phyloP scores from a whole-genome alignment of 2,113 vertebrate species.

The Thomomys bottae region DNA sequence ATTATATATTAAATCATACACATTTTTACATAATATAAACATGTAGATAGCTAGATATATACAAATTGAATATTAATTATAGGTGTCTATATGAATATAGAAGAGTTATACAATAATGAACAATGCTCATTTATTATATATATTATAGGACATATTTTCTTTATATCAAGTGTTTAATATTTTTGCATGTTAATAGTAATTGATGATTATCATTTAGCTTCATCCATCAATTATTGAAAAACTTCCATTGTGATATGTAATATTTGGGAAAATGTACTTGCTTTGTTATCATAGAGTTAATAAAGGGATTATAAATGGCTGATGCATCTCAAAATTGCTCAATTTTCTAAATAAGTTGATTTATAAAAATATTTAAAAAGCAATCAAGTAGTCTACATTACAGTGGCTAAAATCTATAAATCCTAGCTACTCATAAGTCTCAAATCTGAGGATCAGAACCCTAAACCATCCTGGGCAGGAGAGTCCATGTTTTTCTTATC shows the following conservation, averaged over 20 bases:
- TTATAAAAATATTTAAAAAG: neutral
- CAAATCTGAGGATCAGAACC: too few species aligned
- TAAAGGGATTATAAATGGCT: neutral
- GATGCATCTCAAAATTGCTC: neutral
- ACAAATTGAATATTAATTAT: neutral
- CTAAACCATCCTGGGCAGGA: too few species aligned
- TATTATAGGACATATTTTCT: neutral
- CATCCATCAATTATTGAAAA: neutral
- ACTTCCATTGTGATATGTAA: neutral
- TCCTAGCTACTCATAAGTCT: too few species aligned
- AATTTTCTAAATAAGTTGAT: neutral
- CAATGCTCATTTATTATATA: neutral
- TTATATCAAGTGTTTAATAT: neutral
- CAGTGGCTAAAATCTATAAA: too few species aligned
- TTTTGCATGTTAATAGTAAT: neutral
- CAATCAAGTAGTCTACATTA: neutral
- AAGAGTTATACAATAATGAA: neutral
- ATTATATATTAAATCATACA: too few species aligned
- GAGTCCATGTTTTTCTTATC: too few species aligned
- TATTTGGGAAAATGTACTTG: neutral
- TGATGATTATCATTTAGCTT: neutral
- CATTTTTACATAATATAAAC: too few species aligned
- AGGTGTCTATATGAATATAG: neutral
- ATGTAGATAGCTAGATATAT: too few species aligned
- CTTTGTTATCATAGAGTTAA: neutral